A percentile compares a stretch with the other conserved stretches of the same genome.
These are phyloP conservation scores for Cassiopea andromeda DNA, from an alignment of 30 jellyfish, hydroid and myxozoan genomes.

Conservation along the genomic window DNA sequence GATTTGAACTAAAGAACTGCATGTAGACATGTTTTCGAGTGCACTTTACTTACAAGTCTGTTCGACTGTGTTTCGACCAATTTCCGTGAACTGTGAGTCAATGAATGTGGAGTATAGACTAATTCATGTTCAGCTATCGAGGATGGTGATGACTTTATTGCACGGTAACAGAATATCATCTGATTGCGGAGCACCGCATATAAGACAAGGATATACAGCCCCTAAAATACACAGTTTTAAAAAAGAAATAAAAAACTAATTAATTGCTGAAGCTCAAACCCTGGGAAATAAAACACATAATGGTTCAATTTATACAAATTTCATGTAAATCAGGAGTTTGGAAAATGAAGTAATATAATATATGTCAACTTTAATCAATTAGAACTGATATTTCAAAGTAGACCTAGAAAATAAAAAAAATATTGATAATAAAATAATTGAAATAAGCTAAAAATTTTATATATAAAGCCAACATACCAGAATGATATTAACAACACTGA, in stretches of 20 bases:
- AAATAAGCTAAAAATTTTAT: neutral
- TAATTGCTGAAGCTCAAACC: neutral
- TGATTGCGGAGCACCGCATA: conserved; percentile 87
- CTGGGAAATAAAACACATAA: neutral
- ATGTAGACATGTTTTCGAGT: neutral
- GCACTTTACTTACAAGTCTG: conserved; percentile 53
- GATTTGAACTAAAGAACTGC: neutral
- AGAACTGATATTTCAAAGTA: too few relatives aligned
- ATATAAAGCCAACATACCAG: conserved; percentile 57
- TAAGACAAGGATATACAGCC: conserved; percentile 78
- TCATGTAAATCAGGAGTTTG: too few relatives aligned
- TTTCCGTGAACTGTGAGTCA: conserved; percentile 51
- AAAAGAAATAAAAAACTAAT: neutral
- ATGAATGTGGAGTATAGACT: conserved; percentile 62
- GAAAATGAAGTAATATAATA: too few relatives aligned
- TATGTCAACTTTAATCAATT: too few relatives aligned
- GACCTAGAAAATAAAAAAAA: too few relatives aligned
- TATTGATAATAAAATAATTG: neutral
- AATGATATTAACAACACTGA: conserved; percentile 76
- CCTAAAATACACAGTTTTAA: conserved; percentile 48
- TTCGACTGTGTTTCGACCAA: conserved; percentile 62
- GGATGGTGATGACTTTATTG: conserved; percentile 49
- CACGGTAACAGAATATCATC: conserved; percentile 69
- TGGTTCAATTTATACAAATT: neutral
- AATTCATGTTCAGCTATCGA: conserved; percentile 32